phyloP scores from a whole-genome alignment of 2,113 vertebrate genomes.

The Cyphotilapia sp. region DNA sequence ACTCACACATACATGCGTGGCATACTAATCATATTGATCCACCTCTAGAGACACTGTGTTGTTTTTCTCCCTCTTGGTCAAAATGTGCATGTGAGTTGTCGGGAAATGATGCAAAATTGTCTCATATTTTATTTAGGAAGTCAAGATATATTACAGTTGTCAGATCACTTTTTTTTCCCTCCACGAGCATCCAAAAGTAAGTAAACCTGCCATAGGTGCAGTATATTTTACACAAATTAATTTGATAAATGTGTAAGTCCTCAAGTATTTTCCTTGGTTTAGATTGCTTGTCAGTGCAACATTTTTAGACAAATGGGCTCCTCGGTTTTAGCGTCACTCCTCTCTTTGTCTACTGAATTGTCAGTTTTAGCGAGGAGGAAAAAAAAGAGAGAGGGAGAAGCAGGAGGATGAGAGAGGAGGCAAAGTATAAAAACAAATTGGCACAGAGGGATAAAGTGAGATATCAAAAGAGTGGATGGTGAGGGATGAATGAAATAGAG shows the following conservation, averaged over 20 bases:
- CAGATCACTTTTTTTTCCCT: neutral
- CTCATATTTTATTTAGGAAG: neutral
- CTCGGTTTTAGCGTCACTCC: slow-evolving; percentile 39
- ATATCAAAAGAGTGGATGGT: slow-evolving; percentile 55
- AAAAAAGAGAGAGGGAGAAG: neutral
- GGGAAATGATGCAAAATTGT: slow-evolving; percentile 16
- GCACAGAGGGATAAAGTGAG: slow-evolving; percentile 51
- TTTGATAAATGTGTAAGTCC: slow-evolving; percentile 49
- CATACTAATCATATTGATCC: slow-evolving; percentile 71
- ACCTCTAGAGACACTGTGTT: slow-evolving; percentile 11
- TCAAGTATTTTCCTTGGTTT: slow-evolving; percentile 17
- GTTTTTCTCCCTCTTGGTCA: slow-evolving; percentile 16
- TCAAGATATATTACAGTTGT: slow-evolving; percentile 1
- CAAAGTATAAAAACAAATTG: slow-evolving; percentile 57
- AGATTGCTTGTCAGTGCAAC: slow-evolving; percentile 50
- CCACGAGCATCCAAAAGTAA: neutral
- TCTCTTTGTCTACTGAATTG: slow-evolving; percentile 42
- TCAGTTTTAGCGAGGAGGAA: slow-evolving; percentile 6
- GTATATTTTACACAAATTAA: slow-evolving; percentile 45
- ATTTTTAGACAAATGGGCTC: slow-evolving; percentile 46
- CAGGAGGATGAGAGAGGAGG: slow-evolving; percentile 29
- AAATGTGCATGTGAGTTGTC: slow-evolving; percentile 11
- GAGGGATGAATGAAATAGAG: slow-evolving; percentile 47
- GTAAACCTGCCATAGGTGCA: slow-evolving; percentile 19
- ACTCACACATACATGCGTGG: slow-evolving; percentile 1